phyloP scores from a whole-genome alignment of 1,140 invertebrate species.

The Meloidogyne chitwoodi region DNA sequence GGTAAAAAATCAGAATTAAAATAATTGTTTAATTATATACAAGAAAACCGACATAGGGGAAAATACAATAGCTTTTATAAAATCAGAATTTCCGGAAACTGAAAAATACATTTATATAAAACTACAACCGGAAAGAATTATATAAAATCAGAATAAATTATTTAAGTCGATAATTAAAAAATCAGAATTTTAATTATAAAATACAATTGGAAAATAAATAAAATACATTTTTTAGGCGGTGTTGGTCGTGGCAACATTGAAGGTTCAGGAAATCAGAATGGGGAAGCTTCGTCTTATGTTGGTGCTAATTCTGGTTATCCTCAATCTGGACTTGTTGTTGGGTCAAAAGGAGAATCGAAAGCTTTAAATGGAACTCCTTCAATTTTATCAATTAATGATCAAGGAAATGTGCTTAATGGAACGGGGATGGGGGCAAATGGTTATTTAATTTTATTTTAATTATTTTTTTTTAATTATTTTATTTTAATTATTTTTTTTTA shows the following conservation, averaged over 20 bases:
- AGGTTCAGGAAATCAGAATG: conserved; percentile 9
- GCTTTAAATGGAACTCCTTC: conserved; percentile 9
- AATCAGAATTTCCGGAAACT: background rate
- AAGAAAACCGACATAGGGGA: background rate
- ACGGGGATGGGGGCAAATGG: background rate
- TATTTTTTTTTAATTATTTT: no score
- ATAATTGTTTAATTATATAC: background rate
- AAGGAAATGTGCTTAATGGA: background rate
- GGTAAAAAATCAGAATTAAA: background rate
- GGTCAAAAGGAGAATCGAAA: conserved; percentile 4
- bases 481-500: no score
- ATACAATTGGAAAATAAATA: background rate
- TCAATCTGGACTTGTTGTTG: background rate
- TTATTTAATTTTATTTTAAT: background rate
- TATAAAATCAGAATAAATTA: no score
- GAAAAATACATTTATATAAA: background rate
- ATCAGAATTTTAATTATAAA: no score
- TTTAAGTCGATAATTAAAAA: no score
- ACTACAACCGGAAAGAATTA: no score
- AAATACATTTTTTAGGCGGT: background rate
- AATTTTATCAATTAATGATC: conserved; percentile 2
- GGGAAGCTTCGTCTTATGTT: background rate
- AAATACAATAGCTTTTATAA: background rate
- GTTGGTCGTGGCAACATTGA: background rate
- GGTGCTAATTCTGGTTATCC: background rate